Evolutionary conservation across 1,140 invertebrate species (phyloP).

Genomic region (Neodiprion pinetum): DNA sequence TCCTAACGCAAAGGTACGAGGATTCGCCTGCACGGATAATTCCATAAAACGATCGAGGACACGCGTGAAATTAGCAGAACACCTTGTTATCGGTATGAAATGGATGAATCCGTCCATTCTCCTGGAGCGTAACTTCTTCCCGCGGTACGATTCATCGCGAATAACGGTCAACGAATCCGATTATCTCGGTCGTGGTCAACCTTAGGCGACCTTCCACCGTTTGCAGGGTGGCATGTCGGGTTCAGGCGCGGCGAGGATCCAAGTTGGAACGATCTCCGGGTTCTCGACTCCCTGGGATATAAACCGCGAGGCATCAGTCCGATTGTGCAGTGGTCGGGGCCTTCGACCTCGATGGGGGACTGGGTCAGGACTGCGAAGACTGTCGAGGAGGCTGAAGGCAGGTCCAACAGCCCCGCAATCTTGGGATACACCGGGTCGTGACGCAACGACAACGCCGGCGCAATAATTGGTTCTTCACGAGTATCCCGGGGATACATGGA

Average conservation of each 20-base stretch:
- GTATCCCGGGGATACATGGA: background rate
- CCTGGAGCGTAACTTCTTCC: too few relatives aligned
- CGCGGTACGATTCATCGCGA: background rate
- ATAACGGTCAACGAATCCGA: background rate
- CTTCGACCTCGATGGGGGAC: background rate
- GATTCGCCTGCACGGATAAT: too few relatives aligned
- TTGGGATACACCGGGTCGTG: conserved; percentile 6
- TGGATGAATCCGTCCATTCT: too few relatives aligned
- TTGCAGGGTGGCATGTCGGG: background rate
- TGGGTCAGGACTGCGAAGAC: conserved; percentile 1
- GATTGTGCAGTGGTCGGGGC: background rate
- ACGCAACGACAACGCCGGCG: conserved; percentile 1
- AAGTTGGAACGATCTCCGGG: background rate
- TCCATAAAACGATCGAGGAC: background rate
- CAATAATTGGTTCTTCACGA: background rate
- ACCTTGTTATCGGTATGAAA: too few relatives aligned
- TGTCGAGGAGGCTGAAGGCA: background rate
- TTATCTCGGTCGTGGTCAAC: background rate
- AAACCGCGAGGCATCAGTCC: conserved; percentile 1
- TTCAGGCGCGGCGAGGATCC: background rate
- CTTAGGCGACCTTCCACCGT: background rate
- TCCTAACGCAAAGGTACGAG: too few relatives aligned
- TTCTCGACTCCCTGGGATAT: background rate
- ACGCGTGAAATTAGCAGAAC: background rate
- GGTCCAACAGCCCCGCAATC: background rate